Conservation (phyloP, 2,113 vertebrate species). For the Carassius auratus region DNA sequence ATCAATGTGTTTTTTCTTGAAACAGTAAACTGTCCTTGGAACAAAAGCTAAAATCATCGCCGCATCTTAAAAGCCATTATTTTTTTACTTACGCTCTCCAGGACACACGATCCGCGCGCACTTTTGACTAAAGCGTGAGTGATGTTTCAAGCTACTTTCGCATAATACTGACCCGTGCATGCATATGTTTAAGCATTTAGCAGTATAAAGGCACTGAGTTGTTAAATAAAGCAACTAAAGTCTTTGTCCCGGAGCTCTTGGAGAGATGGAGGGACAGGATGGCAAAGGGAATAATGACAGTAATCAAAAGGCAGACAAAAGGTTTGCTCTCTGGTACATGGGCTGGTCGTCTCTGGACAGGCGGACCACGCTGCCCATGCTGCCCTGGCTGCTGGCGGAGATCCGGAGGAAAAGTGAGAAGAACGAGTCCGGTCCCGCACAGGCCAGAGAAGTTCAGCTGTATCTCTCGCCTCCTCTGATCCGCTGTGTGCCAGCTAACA, state of each 20-base stretch:
- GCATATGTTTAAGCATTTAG: not conserved
- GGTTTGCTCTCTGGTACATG: constrained; percentile 87
- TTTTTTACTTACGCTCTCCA: not conserved
- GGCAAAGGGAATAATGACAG: constrained; percentile 61
- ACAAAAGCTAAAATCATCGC: not conserved
- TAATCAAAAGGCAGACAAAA: constrained; percentile 71
- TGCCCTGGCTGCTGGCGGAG: constrained; percentile 95
- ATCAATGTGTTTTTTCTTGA: not conserved
- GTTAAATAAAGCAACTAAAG: not conserved
- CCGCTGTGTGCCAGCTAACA: constrained; percentile 85
- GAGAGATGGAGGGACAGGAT: constrained; percentile 75
- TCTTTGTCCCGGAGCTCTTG: constrained; percentile 23
- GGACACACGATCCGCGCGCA: not conserved
- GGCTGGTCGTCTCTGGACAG: constrained; percentile 88
- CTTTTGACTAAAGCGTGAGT: constrained; percentile 8
- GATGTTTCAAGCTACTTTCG: not conserved
- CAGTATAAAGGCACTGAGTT: not conserved
- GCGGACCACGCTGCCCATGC: constrained; percentile 92
- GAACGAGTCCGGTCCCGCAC: constrained; percentile 81
- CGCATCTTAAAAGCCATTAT: not conserved
- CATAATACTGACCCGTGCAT: not conserved
- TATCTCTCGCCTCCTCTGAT: constrained; percentile 81
- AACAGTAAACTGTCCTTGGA: not conserved
- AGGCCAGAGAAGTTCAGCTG: constrained; percentile 85
- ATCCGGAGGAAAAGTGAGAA: constrained; percentile 86